Evolutionary conservation across 2,888 invertebrate species (phyloP).

Genomic region (Sesia apiformis): DNA sequence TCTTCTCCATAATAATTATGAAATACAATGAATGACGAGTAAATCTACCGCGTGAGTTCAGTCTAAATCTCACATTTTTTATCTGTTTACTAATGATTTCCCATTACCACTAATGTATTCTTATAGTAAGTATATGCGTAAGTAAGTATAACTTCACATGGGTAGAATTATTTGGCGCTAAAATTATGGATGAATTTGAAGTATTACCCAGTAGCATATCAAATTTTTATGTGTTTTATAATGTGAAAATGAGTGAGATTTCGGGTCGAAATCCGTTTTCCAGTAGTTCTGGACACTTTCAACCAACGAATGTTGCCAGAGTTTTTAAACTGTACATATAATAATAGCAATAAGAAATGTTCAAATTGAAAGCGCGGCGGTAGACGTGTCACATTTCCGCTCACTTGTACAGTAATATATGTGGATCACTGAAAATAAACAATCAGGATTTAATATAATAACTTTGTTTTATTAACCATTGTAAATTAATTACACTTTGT

Average conservation of each 20-base stretch:
- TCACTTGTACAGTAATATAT: slow-evolving; percentile 42
- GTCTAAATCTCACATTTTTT: too few species aligned
- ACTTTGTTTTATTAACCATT: too few species aligned
- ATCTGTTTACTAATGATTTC: too few species aligned
- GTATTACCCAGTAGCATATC: background rate
- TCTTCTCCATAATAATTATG: too few species aligned
- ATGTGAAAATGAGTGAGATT: background rate
- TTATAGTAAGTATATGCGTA: too few species aligned
- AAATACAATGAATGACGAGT: too few species aligned
- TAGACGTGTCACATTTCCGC: slow-evolving; percentile 1
- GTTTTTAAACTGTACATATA: background rate
- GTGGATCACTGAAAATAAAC: slow-evolving; percentile 50
- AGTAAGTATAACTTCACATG: too few species aligned
- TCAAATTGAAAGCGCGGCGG: background rate
- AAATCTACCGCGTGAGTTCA: too few species aligned
- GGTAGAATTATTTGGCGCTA: too few species aligned
- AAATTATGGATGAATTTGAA: background rate
- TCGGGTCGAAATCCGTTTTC: background rate
- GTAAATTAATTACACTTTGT: too few species aligned
- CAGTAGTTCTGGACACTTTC: background rate
- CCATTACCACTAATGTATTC: too few species aligned
- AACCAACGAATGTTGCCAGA: background rate
- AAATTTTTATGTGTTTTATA: too few species aligned
- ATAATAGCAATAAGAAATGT: background rate
- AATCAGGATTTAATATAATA: slow-evolving; percentile 50